Evolutionary conservation across 2,888 invertebrate genomes (phyloP).

Genomic region (Clitarchus hookeri): DNA sequence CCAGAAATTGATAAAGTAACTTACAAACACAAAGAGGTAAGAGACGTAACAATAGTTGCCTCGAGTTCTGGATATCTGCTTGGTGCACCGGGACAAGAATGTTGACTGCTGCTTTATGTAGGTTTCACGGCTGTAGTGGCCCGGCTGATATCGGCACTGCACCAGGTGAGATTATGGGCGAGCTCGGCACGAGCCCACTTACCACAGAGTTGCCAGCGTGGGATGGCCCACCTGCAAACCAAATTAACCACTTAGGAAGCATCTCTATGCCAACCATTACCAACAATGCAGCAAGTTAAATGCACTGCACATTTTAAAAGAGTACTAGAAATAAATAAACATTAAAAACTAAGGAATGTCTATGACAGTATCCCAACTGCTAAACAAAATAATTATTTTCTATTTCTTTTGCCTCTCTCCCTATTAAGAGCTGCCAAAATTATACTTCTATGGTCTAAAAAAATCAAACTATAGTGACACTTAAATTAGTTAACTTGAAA

Average conservation of each 20-base stretch:
- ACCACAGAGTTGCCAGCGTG: slow-evolving; percentile 39
- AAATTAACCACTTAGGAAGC: background rate
- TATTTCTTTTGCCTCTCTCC: too few species aligned
- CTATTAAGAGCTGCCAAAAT: too few species aligned
- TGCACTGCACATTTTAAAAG: too few species aligned
- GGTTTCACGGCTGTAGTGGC: slow-evolving; percentile 38
- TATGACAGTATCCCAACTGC: too few species aligned
- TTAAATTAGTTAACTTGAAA: too few species aligned
- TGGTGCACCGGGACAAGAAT: slow-evolving; percentile 7
- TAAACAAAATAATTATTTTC: too few species aligned
- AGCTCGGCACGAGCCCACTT: slow-evolving; percentile 38
- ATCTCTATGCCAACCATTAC: background rate
- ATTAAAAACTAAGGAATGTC: too few species aligned
- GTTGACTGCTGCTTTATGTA: slow-evolving; percentile 28
- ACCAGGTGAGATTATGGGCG: slow-evolving; percentile 40
- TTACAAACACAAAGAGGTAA: background rate
- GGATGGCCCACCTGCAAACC: slow-evolving; percentile 36
- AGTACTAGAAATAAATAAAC: too few species aligned
- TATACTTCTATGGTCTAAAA: too few species aligned
- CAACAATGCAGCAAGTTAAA: too few species aligned
- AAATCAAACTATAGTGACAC: too few species aligned
- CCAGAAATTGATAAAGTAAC: background rate
- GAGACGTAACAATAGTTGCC: slow-evolving; percentile 18
- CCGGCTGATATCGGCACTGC: slow-evolving; percentile 37
- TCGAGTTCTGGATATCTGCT: background rate